phyloP scores from a whole-genome alignment of 2,113 vertebrate genomes.

The Clarias gariepinus region DNA sequence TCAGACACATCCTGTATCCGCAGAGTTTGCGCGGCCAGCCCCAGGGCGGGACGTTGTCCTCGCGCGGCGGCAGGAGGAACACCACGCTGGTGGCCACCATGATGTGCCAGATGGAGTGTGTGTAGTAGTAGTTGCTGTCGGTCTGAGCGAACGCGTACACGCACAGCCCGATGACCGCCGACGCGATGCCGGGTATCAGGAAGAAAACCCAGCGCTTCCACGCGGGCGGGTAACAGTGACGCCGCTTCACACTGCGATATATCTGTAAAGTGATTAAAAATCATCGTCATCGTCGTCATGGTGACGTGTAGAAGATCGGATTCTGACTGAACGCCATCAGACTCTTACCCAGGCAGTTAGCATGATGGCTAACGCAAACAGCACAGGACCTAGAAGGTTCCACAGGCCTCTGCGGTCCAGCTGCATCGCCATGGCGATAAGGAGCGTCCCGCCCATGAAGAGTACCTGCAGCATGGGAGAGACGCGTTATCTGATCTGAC shows the following conservation, averaged over 20 bases:
- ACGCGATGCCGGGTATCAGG: slow-evolving; percentile 82
- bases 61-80: slow-evolving; percentile 85
- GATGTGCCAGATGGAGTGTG: slow-evolving; percentile 93
- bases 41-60: slow-evolving; percentile 72
- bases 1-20: slow-evolving; percentile 87
- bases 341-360: slow-evolving; percentile 84
- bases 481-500: neutral
- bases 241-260: slow-evolving; percentile 76
- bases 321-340: neutral
- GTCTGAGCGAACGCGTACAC: slow-evolving; percentile 89
- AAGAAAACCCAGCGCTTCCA: slow-evolving; percentile 93
- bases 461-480: slow-evolving; percentile 74
- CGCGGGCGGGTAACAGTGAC: slow-evolving; percentile 85
- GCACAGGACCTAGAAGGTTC: slow-evolving; percentile 92
- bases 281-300: neutral
- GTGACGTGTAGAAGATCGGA: no score
- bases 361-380: slow-evolving; percentile 85
- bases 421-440: slow-evolving; percentile 95
- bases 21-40: slow-evolving; percentile 81
- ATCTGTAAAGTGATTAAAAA: slow-evolving; percentile 66
- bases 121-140: slow-evolving; percentile 93
- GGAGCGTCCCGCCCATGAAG: slow-evolving; percentile 82
- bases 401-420: slow-evolving; percentile 91
- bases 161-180: slow-evolving; percentile 80
- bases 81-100: slow-evolving; percentile 88